Percentiles rank a stretch among this genome's conserved stretches.
Evolutionary conservation across 2,888 invertebrate genomes (phyloP).

Genomic region (Pheosia tremula): DNA sequence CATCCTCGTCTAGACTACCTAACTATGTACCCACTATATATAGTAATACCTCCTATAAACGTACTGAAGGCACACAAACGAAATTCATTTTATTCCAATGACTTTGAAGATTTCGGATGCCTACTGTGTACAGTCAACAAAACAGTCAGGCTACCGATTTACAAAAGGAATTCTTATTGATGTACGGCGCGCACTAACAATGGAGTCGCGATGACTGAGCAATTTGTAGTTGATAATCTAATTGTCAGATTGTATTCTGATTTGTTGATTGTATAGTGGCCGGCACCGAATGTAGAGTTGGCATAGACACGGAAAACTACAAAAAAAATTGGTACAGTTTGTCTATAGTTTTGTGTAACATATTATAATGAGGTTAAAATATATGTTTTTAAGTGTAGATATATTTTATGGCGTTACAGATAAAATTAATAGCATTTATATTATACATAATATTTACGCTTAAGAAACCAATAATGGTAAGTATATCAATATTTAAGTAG

Average conservation of each 20-base stretch:
- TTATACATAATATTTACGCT: too few relatives aligned
- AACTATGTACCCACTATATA: too few relatives aligned
- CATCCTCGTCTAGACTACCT: too few relatives aligned
- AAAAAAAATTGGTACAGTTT: not conserved
- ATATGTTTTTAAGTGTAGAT: too few relatives aligned
- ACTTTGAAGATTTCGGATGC: constrained; percentile 38
- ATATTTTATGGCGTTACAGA: too few relatives aligned
- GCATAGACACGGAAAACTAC: constrained; percentile 29
- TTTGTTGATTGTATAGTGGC: constrained; percentile 62
- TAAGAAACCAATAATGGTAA: too few relatives aligned
- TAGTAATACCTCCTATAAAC: not conserved
- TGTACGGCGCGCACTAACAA: constrained; percentile 56
- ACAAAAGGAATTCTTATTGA: constrained; percentile 53
- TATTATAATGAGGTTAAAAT: too few relatives aligned
- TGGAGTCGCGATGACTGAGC: constrained; percentile 64
- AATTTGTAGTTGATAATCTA: constrained; percentile 65
- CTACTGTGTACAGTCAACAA: constrained; percentile 53
- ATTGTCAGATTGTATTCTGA: constrained; percentile 75
- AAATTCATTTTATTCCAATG: constrained; percentile 42
- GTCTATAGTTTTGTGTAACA: constrained; percentile 7
- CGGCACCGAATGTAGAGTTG: constrained; percentile 49
- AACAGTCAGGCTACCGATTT: constrained; percentile 52
- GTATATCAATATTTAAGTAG: too few relatives aligned
- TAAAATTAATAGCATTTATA: too few relatives aligned
- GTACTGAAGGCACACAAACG: not conserved